These are phyloP conservation scores for Heliconius himera DNA, from an alignment of 1,140 invertebrate genomes.

Conservation along the genomic window DNA sequence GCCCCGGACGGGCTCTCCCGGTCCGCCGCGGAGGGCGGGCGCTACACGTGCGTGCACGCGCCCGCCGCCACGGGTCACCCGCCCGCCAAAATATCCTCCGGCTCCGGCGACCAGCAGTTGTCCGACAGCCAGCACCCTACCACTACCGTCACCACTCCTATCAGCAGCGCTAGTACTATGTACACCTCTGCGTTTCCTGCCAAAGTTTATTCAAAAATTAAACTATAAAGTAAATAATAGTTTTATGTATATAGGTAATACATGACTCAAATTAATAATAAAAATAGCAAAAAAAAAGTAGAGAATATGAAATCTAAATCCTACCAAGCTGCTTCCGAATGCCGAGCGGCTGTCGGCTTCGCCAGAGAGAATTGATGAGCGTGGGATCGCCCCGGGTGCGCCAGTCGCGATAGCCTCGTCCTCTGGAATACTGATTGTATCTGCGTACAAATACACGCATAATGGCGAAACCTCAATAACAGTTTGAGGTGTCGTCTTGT, in stretches of 20 bases:
- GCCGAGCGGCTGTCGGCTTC: constrained; percentile 86
- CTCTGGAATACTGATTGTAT: constrained; percentile 83
- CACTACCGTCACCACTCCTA: constrained; percentile 86
- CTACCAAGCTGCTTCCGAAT: constrained; percentile 85
- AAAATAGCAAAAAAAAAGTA: neutral
- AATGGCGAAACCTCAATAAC: constrained; percentile 10
- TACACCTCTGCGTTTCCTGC: constrained; percentile 88
- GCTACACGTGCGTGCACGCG: constrained; percentile 81
- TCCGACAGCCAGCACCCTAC: constrained; percentile 89
- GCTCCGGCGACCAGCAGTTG: constrained; percentile 89
- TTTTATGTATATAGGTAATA: too few species aligned
- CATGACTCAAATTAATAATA: neutral
- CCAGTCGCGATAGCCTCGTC: constrained; percentile 85
- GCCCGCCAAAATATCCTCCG: constrained; percentile 84
- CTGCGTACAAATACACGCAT: constrained; percentile 52
- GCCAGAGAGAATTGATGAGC: constrained; percentile 86
- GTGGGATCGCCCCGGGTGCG: constrained; percentile 85
- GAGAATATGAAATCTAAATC: neutral
- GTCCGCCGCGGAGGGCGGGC: constrained; percentile 70
- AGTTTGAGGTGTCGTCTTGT: constrained; percentile 25
- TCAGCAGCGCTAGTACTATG: constrained; percentile 86
- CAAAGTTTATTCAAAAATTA: neutral
- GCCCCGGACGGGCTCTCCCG: constrained; percentile 57
- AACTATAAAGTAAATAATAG: neutral
- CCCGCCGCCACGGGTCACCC: constrained; percentile 85